These are phyloP conservation scores for Heliconius hermathena DNA, from an alignment of 1,140 invertebrate species.

Conservation along the genomic window DNA sequence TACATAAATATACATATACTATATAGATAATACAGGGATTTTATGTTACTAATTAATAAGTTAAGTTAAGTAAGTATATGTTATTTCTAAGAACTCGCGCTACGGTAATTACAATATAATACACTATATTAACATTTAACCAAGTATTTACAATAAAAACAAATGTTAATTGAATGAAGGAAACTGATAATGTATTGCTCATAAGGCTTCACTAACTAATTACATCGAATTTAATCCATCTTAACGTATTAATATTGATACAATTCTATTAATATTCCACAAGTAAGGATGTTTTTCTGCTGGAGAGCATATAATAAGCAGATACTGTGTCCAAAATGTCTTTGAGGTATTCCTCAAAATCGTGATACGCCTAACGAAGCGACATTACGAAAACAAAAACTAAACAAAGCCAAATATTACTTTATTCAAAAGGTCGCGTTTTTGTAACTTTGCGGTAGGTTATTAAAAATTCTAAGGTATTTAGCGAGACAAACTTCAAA, in stretches of 20 bases:
- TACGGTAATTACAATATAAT: background rate
- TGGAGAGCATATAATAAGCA: background rate
- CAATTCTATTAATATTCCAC: slow-evolving; percentile 17
- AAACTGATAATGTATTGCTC: background rate
- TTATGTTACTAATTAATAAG: no score
- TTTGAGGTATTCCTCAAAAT: slow-evolving; percentile 33
- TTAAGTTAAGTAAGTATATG: no score
- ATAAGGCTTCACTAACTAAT: background rate
- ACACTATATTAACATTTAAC: background rate
- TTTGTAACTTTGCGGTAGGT: slow-evolving; percentile 33
- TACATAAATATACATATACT: no score
- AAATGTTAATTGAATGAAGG: background rate
- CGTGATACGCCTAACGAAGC: slow-evolving; percentile 35
- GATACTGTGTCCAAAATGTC: slow-evolving; percentile 23
- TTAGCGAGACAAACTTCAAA: slow-evolving; percentile 14
- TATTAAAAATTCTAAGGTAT: slow-evolving; percentile 31
- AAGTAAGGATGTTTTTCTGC: background rate
- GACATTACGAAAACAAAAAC: slow-evolving; percentile 27
- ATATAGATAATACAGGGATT: no score
- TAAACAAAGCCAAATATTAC: slow-evolving; percentile 34
- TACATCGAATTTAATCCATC: background rate
- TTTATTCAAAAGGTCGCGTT: slow-evolving; percentile 29
- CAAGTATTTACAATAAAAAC: background rate
- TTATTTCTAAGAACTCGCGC: background rate
- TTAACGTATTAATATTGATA: slow-evolving; percentile 13